Percentiles rank a stretch among this genome's conserved stretches.
These are phyloP conservation scores for Platygyra sinensis DNA, from an alignment of 64 coral and sea anemone genomes.

Conservation along the genomic window DNA sequence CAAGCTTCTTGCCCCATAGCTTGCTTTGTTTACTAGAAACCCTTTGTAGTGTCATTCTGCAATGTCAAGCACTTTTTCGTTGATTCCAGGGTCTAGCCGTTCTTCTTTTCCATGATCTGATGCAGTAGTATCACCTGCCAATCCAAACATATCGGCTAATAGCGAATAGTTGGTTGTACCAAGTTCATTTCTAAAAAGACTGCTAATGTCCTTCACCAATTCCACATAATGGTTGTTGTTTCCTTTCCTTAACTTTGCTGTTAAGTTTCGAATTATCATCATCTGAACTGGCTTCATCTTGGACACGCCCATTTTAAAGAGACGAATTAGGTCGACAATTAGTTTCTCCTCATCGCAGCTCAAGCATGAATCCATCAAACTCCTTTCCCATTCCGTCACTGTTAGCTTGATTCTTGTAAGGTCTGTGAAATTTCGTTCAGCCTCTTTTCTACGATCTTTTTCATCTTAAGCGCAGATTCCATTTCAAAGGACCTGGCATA, in stretches of 20 bases:
- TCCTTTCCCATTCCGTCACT: slow-evolving; percentile 35
- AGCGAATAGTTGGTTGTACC: slow-evolving; percentile 35
- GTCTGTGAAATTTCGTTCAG: neutral
- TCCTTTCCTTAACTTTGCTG: slow-evolving; percentile 41
- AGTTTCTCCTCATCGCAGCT: slow-evolving; percentile 55
- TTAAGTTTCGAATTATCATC: slow-evolving; percentile 42
- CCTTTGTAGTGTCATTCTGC: slow-evolving; percentile 1
- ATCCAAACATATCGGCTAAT: slow-evolving; percentile 41
- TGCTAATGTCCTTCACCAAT: slow-evolving; percentile 63
- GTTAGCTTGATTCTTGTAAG: slow-evolving; percentile 34
- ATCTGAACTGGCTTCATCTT: slow-evolving; percentile 63
- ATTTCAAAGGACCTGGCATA: slow-evolving; percentile 56
- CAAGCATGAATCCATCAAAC: slow-evolving; percentile 41
- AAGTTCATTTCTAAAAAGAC: slow-evolving; percentile 47
- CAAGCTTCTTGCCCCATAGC: slow-evolving; percentile 44
- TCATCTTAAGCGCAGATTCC: neutral
- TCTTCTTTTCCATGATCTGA: neutral
- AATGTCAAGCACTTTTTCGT: slow-evolving; percentile 9
- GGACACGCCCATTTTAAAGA: slow-evolving; percentile 56
- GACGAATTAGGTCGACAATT: slow-evolving; percentile 25
- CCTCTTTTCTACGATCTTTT: slow-evolving; percentile 25
- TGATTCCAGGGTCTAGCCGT: slow-evolving; percentile 9
- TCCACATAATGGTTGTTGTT: slow-evolving; percentile 63
- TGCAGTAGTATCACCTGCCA: slow-evolving; percentile 34
- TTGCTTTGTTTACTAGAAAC: slow-evolving; percentile 38